These are phyloP conservation scores for Pimephales promelas DNA, from an alignment of 2,113 vertebrate species.

Conservation along the genomic window DNA sequence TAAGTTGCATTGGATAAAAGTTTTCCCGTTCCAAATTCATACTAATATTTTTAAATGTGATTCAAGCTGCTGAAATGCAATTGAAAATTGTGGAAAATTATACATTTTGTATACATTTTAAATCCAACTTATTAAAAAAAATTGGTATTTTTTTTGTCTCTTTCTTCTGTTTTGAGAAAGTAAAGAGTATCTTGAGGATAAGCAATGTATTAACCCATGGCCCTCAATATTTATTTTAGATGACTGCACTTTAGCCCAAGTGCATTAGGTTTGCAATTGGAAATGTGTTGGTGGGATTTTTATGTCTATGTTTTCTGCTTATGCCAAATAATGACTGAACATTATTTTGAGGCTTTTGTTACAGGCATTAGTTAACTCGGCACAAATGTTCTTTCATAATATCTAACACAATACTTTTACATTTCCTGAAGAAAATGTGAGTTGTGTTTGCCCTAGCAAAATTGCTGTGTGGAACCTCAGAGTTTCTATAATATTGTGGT, in stretches of 20 bases:
- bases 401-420: background rate
- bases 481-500: background rate
- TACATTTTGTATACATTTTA: background rate
- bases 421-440: background rate
- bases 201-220: background rate
- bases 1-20: too few relatives aligned
- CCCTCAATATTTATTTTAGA: background rate
- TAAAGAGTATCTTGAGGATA: background rate
- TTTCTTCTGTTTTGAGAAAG: background rate
- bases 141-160: too few relatives aligned
- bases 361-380: background rate
- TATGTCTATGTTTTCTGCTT: conserved; percentile 24
- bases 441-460: background rate
- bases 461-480: background rate
- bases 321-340: conserved; percentile 63
- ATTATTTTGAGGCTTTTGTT: conserved; percentile 65
- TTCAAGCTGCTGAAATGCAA: background rate
- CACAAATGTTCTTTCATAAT: conserved; percentile 13
- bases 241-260: background rate
- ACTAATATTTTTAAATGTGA: background rate
- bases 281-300: background rate
- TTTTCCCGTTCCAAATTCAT: too few relatives aligned
- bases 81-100: background rate
- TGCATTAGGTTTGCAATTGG: background rate
- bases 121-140: background rate